Percentiles rank a stretch among this genome's conserved stretches.
Evolutionary conservation across 2,797 vertebrate species (phyloP).

Genomic region (Sebastes hubbsi): DNA sequence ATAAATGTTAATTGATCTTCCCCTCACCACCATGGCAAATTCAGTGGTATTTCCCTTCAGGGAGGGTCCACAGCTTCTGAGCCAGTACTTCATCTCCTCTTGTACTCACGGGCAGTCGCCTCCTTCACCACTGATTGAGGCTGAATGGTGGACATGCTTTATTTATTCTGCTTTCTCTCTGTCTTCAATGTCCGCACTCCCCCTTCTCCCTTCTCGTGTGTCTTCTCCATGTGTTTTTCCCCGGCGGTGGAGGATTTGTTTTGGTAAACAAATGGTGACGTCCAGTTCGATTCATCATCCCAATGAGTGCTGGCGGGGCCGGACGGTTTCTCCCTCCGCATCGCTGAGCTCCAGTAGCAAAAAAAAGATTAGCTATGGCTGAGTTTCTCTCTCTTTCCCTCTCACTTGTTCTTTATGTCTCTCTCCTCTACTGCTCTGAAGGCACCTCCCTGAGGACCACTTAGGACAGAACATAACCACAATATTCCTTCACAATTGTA

Average conservation of each 20-base stretch:
- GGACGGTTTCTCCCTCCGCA: conserved; percentile 11
- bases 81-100: not conserved
- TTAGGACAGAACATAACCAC: conserved; percentile 13
- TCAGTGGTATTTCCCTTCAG: conserved; percentile 11
- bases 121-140: not conserved
- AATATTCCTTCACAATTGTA: not conserved
- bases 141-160: conserved; percentile 33
- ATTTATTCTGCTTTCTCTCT: conserved; percentile 16
- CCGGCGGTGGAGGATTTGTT: not conserved
- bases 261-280: conserved; percentile 53
- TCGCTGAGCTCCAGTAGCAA: conserved; percentile 16
- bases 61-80: not conserved
- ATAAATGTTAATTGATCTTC: conserved; percentile 10
- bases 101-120: not conserved
- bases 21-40: not conserved
- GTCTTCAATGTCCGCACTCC: not conserved
- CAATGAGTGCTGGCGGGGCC: conserved; percentile 7
- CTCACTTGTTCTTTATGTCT: not conserved
- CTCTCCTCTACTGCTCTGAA: not conserved
- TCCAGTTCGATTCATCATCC: conserved; percentile 57
- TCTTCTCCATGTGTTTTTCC: not conserved
- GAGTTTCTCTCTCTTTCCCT: not conserved
- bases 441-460: conserved; percentile 15
- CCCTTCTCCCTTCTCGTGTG: not conserved
- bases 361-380: conserved; percentile 36